Evolutionary conservation across 2,113 vertebrate species (phyloP).

Genomic region (Coryphaenoides rupestris): DNA sequence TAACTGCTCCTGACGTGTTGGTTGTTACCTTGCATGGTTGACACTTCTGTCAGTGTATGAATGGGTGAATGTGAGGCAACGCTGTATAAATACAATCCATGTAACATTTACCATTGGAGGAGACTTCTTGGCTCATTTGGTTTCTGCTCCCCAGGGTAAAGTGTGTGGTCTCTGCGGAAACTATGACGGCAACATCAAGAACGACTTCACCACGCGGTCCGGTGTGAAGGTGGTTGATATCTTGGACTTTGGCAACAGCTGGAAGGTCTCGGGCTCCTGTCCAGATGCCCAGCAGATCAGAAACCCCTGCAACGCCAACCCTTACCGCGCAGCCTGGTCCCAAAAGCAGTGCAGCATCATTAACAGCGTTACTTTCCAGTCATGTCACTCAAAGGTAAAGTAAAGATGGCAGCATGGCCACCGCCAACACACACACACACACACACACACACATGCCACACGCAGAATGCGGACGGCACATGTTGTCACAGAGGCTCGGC

Average conservation of each 20-base stretch:
- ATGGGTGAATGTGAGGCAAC: too few relatives aligned
- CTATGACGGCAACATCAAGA: conserved; percentile 82
- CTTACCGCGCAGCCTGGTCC: conserved; percentile 81
- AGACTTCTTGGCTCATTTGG: too few relatives aligned
- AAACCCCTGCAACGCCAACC: conserved; percentile 75
- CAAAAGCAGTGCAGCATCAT: conserved; percentile 81
- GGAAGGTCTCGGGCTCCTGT: conserved; percentile 79
- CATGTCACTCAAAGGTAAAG: conserved; percentile 80
- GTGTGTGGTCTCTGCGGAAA: conserved; percentile 91
- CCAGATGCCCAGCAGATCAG: conserved; percentile 58
- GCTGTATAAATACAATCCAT: too few relatives aligned
- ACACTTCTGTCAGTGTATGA: too few relatives aligned
- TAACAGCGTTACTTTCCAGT: conserved; percentile 69
- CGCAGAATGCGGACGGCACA: not conserved
- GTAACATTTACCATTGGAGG: too few relatives aligned
- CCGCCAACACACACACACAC: not conserved
- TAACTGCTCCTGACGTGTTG: too few relatives aligned
- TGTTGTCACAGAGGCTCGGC: not conserved
- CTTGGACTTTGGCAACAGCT: conserved; percentile 83
- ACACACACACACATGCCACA: not conserved
- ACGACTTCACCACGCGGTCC: conserved; percentile 86
- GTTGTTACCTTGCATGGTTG: too few relatives aligned
- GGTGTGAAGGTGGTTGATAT: conserved; percentile 75
- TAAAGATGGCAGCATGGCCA: not conserved
- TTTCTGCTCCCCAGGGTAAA: conserved; percentile 63